Base-by-base conservation (phyloP, 2,888 invertebrate species). In the Pimpla rufipes region DNA sequence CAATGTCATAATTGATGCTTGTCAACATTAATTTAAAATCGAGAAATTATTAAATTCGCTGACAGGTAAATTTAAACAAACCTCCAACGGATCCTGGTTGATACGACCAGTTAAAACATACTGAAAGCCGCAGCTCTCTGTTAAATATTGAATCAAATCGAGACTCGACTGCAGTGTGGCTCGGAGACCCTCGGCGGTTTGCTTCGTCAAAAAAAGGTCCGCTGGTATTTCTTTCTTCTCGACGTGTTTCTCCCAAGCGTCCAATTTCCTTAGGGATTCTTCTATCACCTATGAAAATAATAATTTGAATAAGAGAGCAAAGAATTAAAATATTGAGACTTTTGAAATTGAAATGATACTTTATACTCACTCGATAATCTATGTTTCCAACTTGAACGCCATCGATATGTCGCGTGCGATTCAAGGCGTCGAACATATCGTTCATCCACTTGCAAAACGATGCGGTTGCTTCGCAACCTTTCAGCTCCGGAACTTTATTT, bases 21-120 rank as follows among this genome's bases (percentile, higher is more conserved):
- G 47, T n/a, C 47, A n/a, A n/a, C 11, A 47, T 47, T 47, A 47
- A 47, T 47, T n/a, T 4, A 13, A n/a, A n/a, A 47, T 5, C 7
- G 3, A n/a, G 3, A 4, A 47, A 47, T 47, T 47, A 47, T n/a
- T 5, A n/a, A 10, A n/a, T 13, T 47, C n/a, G 47, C 47, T n/a
- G n/a, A 47, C n/a, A 47, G 47, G n/a, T 47, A n/a, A 47, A 47
- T 47, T 55, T 50, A 55, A 62, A 35, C 76, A 57, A 55, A 73
- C 79, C 79, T 82, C 85, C 42, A 85, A 45, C 13, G 79, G 78
- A 70, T 82, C 82, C 67, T 85, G 82, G 62, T 82, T 85, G 10
- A 77, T 70, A n/a, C 79, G 78, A 50, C 80, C 82, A 16, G 85
- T 82, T 50, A 82, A 66, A 11, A 84, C 81, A 40, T 74, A 74